Percentiles rank a stretch among this genome's conserved stretches.
These are phyloP conservation scores for Pseudoips prasinana DNA, from an alignment of 2,888 invertebrate genomes.

Conservation along the genomic window DNA sequence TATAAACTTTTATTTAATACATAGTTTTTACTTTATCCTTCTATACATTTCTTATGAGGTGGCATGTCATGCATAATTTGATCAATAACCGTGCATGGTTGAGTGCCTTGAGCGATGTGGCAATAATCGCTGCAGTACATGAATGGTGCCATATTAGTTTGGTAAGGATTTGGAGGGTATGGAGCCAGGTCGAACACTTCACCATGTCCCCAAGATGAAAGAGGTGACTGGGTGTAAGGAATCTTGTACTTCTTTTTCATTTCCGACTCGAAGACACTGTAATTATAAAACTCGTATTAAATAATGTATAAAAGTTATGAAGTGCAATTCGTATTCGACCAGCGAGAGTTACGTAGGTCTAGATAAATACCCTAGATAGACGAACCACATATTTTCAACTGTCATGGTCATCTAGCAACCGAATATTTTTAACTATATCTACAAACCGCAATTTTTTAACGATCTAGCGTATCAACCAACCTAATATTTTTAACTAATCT, in stretches of 20 bases:
- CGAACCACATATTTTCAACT: too few relatives aligned
- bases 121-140: conserved; percentile 78
- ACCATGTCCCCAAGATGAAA: conserved; percentile 63
- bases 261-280: conserved; percentile 68
- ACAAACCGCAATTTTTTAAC: too few relatives aligned
- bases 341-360: too few relatives aligned
- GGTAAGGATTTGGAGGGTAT: conserved; percentile 67
- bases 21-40: conserved; percentile 32
- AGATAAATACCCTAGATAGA: too few relatives aligned
- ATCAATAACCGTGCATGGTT: conserved; percentile 61
- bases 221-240: conserved; percentile 53
- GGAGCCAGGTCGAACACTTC: conserved; percentile 63
- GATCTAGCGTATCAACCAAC: too few relatives aligned
- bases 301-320: too few relatives aligned
- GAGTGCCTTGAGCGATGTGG: conserved; percentile 64
- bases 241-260: conserved; percentile 58
- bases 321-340: too few relatives aligned
- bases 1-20: too few relatives aligned
- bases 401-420: too few relatives aligned
- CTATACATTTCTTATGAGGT: conserved; percentile 45
- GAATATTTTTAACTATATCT: too few relatives aligned
- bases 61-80: conserved; percentile 48
- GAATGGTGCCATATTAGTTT: conserved; percentile 70
- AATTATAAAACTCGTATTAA: too few relatives aligned
- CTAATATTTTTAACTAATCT: too few relatives aligned